Evolutionary conservation across 2,888 invertebrate genomes (phyloP), one percentile per base, ranked within the genome.

Genomic region (Ectemnius continuus): DNA sequence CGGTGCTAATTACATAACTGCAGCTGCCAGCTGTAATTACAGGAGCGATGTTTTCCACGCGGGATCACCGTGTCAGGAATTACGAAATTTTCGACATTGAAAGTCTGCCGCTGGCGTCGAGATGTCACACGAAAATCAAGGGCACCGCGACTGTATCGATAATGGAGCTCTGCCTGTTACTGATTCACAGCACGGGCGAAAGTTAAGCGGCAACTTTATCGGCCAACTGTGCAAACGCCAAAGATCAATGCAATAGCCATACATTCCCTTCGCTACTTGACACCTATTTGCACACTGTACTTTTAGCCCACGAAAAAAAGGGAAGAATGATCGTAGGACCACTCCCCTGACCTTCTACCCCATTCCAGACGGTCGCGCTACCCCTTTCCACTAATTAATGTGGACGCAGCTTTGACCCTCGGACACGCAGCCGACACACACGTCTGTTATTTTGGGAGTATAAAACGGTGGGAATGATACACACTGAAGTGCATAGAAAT

Each of bases 211-310:
- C 61, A 8, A 61, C 47, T 18, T 61, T 61, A 47, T 47, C 61
- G 46, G 36, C 5, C 61, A 23, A 61, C 45, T 61, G 61, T 61
- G 61, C 18, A 61, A 61, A 61, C 18, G 16, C 5, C 18, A 61
- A 36, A 61, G 47, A 61, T 61, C 61, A 16, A 61, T 61, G 61
- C 61, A 61, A 47, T 20, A 16, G 18, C 14, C 47, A 23, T 61
- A 36, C 36, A 46, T 61, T 45, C 20, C 36, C 36, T 36, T 36
- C 36, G 36, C 36, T 36, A 6, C 8, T 36, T 8, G 36, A 45
- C 61, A 61, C 61, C n/a, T 47, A 60, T 61, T 45, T 47, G 61
- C 20, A 61, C 8, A 46, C n/a, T 47, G 18, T 45, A 45, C 46
- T 20, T 18, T 45, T 16, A 16, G 6, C 18, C 45, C 18, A 16